Evolutionary conservation across 2,888 invertebrate genomes (phyloP).

Genomic region (Ochropleura leucogaster): DNA sequence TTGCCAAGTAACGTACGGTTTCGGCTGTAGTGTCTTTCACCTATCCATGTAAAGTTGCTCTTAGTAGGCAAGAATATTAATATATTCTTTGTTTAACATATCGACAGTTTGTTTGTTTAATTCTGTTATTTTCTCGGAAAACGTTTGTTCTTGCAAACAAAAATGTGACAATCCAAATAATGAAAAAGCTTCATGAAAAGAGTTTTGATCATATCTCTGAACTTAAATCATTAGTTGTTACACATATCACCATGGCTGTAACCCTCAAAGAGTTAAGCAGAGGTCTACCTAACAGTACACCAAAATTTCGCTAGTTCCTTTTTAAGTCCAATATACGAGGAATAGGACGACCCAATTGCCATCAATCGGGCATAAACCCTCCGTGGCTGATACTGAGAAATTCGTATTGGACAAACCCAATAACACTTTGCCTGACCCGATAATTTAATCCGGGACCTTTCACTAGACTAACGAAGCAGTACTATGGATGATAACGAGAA

Average conservation of each 20-base stretch:
- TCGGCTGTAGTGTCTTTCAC: not conserved
- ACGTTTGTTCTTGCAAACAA: not conserved
- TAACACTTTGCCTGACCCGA: not conserved
- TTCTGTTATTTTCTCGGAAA: slow-evolving; percentile 1
- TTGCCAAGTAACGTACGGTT: not conserved
- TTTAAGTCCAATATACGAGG: not conserved
- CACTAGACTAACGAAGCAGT: not conserved
- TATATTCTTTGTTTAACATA: slow-evolving; percentile 11
- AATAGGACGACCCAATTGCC: too few relatives aligned
- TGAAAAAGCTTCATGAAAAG: not conserved
- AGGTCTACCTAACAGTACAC: not conserved
- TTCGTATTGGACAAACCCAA: not conserved
- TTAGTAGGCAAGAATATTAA: not conserved
- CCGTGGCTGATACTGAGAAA: not conserved
- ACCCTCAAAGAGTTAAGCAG: not conserved
- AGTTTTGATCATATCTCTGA: not conserved
- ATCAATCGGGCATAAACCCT: too few relatives aligned
- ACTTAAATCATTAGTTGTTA: not conserved
- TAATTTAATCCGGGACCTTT: not conserved
- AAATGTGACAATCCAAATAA: not conserved
- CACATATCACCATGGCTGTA: not conserved
- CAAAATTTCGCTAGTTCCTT: not conserved
- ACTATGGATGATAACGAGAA: not conserved
- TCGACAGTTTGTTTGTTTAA: slow-evolving; percentile 12
- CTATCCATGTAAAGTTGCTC: slow-evolving; percentile 8